Conservation (phyloP, 1,140 invertebrate species). For the Bacillus rossius region DNA sequence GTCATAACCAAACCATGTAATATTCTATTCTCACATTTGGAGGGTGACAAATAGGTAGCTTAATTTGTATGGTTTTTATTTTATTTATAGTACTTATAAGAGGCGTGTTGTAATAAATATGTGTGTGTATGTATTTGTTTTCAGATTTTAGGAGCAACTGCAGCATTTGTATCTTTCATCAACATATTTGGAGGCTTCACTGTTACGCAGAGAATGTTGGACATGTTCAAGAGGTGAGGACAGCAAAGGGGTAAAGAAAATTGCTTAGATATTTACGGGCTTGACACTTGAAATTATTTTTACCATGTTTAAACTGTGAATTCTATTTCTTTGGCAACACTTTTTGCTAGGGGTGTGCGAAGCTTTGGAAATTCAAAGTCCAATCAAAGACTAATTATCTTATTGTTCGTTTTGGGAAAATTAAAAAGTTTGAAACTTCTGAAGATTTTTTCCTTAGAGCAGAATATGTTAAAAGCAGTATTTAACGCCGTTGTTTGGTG, state of each 20-base stretch:
- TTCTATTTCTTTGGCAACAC: not conserved
- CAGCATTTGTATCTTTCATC: conserved; percentile 83
- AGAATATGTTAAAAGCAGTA: too few species aligned
- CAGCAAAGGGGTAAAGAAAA: too few species aligned
- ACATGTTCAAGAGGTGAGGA: conserved; percentile 81
- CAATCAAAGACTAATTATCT: too few species aligned
- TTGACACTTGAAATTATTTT: too few species aligned
- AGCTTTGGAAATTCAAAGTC: too few species aligned
- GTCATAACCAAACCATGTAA: too few species aligned
- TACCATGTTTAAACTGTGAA: not conserved
- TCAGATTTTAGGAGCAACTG: conserved; percentile 64
- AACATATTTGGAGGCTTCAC: conserved; percentile 90
- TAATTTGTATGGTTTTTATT: not conserved
- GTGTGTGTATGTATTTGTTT: conserved; percentile 23
- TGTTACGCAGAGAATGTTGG: conserved; percentile 86
- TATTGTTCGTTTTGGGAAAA: too few species aligned
- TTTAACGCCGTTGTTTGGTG: too few species aligned
- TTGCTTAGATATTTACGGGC: too few species aligned
- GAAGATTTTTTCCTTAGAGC: too few species aligned
- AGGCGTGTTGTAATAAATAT: conserved; percentile 1
- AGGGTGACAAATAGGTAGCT: not conserved
- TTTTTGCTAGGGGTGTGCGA: too few species aligned
- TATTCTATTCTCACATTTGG: not conserved
- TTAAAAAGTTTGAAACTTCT: too few species aligned
- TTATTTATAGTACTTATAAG: not conserved